Evolutionary conservation across 2,113 vertebrate species (phyloP).

Genomic region (Apodemus sylvaticus): DNA sequence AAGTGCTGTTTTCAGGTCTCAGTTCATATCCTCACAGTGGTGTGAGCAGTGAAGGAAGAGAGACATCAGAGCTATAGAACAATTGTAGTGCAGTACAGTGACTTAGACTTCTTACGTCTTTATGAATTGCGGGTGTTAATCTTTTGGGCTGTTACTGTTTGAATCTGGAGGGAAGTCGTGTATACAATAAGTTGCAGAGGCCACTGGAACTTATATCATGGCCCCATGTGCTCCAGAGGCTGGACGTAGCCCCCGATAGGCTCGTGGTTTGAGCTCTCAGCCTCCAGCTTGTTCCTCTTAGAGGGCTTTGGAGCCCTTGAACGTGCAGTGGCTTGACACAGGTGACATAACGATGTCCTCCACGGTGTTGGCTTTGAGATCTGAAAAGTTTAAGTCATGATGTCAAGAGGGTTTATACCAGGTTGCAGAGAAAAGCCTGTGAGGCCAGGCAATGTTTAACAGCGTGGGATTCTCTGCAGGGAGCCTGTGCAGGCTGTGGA

Average conservation of each 20-base stretch:
- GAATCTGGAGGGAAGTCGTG: background rate
- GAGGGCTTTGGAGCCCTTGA: background rate
- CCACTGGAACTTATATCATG: no score
- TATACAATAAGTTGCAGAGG: no score
- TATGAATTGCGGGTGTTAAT: background rate
- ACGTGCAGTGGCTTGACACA: background rate
- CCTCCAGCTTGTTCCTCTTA: background rate
- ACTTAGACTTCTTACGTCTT: background rate
- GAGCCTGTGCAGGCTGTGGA: background rate
- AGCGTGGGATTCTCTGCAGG: background rate
- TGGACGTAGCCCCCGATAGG: background rate
- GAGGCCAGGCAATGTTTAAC: background rate
- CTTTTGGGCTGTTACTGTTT: background rate
- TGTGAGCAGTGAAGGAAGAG: background rate
- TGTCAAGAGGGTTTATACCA: background rate
- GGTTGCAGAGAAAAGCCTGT: background rate
- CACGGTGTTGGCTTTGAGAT: background rate
- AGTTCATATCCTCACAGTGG: background rate
- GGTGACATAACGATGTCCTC: background rate
- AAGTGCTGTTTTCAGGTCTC: background rate
- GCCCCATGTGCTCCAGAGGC: no score
- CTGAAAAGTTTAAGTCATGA: background rate
- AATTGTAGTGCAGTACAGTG: background rate
- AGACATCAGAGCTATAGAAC: background rate
- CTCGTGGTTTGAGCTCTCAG: background rate